A percentile compares a stretch with the other conserved stretches of the same genome.
These are phyloP conservation scores for Magallana ariakensis DNA, from an alignment of 1,140 invertebrate species.

Conservation along the genomic window DNA sequence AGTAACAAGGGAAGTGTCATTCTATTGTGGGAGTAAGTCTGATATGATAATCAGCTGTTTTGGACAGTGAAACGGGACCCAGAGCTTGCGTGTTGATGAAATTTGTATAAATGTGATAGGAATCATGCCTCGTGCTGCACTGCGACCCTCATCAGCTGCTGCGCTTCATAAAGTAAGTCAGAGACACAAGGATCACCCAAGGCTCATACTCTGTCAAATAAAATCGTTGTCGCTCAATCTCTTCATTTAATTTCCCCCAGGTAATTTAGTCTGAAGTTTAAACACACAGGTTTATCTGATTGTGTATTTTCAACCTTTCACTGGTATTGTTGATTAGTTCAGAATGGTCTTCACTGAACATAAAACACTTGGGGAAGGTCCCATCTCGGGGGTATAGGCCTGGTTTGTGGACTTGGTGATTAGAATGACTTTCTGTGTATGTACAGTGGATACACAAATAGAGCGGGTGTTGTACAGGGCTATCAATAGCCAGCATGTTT, in stretches of 20 bases:
- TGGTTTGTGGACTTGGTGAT: neutral
- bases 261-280: neutral
- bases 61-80: slow-evolving; percentile 6
- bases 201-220: neutral
- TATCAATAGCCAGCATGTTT: slow-evolving; percentile 20
- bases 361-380: neutral
- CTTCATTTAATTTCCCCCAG: neutral
- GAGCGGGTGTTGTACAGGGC: neutral
- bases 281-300: neutral
- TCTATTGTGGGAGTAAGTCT: neutral
- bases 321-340: neutral
- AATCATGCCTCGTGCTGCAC: slow-evolving; percentile 29
- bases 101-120: neutral
- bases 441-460: slow-evolving; percentile 5
- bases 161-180: slow-evolving; percentile 11
- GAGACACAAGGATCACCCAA: neutral
- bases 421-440: slow-evolving; percentile 16
- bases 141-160: slow-evolving; percentile 17
- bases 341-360: neutral
- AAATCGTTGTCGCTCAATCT: neutral
- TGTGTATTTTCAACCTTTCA: neutral
- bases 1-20: neutral
- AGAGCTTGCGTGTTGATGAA: slow-evolving; percentile 3
- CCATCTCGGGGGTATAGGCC: neutral
- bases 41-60: slow-evolving; percentile 9